Evolutionary conservation across 1,140 invertebrate species (phyloP).

Genomic region (Bombus cullumanus): DNA sequence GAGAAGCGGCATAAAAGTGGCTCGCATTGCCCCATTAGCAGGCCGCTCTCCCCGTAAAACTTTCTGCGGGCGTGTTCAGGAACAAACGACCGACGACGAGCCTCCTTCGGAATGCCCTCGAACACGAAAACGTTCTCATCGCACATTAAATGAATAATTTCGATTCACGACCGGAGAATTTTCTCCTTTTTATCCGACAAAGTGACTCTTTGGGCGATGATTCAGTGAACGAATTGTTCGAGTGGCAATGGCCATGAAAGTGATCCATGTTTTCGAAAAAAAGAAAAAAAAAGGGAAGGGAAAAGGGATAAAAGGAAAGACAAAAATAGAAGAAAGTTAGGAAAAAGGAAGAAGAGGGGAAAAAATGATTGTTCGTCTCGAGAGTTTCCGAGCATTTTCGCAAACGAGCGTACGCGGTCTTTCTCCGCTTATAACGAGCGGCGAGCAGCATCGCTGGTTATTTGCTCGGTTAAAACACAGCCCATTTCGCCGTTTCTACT

Average conservation of each 20-base stretch:
- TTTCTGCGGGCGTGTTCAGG: background rate
- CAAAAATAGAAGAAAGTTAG: constrained; percentile 6
- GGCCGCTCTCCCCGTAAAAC: background rate
- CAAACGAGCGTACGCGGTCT: constrained; percentile 43
- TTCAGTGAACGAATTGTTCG: background rate
- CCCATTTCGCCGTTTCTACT: constrained; percentile 25
- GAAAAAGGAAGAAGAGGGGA: constrained; percentile 12
- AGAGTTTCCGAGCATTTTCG: constrained; percentile 48
- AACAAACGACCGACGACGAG: background rate
- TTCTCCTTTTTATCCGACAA: background rate
- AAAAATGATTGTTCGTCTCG: constrained; percentile 47
- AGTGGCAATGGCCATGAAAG: background rate
- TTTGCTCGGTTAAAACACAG: constrained; percentile 43
- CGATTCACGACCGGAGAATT: background rate
- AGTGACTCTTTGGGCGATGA: constrained; percentile 17
- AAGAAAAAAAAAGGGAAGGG: background rate
- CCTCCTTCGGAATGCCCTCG: background rate
- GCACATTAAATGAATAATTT: constrained; percentile 26
- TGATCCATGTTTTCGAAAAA: too few species aligned
- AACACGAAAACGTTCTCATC: constrained; percentile 24
- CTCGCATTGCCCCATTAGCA: background rate
- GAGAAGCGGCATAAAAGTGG: background rate
- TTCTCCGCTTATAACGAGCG: constrained; percentile 35
- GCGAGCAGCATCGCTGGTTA: constrained; percentile 20
- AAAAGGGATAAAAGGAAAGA: background rate